Conservation (phyloP, 2,113 vertebrate species). For the Urocynchramus pylzowi region DNA sequence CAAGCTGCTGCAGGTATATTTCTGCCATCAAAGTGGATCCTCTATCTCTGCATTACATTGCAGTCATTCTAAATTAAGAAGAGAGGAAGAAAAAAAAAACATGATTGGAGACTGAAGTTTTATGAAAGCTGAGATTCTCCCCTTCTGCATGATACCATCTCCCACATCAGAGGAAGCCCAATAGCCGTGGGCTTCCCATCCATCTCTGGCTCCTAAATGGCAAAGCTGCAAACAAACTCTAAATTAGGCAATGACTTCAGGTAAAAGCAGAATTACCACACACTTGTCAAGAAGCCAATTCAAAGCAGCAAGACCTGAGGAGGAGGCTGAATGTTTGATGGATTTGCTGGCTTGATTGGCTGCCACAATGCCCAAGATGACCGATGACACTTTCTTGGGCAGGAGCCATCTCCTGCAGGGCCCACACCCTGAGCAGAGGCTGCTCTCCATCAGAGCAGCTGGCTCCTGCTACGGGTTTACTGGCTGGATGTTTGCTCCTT, state of each 20-base stretch:
- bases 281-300: conserved; percentile 45
- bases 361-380: conserved; percentile 26
- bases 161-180: conserved; percentile 50
- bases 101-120: not conserved
- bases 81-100: not conserved
- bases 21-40: not conserved
- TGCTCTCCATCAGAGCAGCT: not conserved
- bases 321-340: conserved; percentile 25
- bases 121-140: conserved; percentile 18
- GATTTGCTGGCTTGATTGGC: conserved; percentile 9
- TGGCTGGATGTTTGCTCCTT: not conserved
- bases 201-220: conserved; percentile 7
- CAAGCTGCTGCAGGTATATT: not conserved
- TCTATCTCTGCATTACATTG: not conserved
- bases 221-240: conserved; percentile 49
- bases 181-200: conserved; percentile 29
- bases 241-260: conserved; percentile 48
- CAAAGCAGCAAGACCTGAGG: conserved; percentile 45
- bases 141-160: conserved; percentile 31
- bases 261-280: conserved; percentile 57
- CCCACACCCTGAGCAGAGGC: conserved; percentile 12
- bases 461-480: not conserved
- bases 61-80: conserved; percentile 1
- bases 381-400: conserved; percentile 46
- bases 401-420: conserved; percentile 45